phyloP scores from a whole-genome alignment of 2,888 invertebrate species.

The Platycheirus rosarum region DNA sequence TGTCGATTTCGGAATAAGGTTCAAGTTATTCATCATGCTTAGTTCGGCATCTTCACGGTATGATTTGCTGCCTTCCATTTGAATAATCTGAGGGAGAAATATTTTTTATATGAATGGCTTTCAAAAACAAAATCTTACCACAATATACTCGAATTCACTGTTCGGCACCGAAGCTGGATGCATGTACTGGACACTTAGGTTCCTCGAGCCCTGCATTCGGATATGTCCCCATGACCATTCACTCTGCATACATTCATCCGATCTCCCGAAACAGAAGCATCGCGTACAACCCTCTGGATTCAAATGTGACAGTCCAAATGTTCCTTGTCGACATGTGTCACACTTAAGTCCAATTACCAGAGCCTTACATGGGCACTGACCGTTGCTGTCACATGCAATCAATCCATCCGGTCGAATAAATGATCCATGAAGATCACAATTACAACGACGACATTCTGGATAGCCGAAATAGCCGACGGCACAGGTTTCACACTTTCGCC shows the following conservation, averaged over 20 bases:
- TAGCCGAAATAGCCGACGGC: slow-evolving; percentile 94
- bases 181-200: slow-evolving; percentile 82
- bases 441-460: slow-evolving; percentile 93
- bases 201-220: slow-evolving; percentile 85
- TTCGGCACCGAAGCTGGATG: slow-evolving; percentile 78
- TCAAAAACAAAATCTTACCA: slow-evolving; percentile 76
- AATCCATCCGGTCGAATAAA: slow-evolving; percentile 84
- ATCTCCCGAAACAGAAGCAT: slow-evolving; percentile 97
- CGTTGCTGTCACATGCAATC: slow-evolving; percentile 89
- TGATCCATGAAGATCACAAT: slow-evolving; percentile 91
- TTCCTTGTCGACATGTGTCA: slow-evolving; percentile 90
- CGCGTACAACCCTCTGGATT: slow-evolving; percentile 95
- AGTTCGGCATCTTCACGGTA: slow-evolving; percentile 83
- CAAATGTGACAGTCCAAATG: slow-evolving; percentile 91
- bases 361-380: slow-evolving; percentile 95
- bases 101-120: neutral
- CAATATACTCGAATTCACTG: slow-evolving; percentile 81
- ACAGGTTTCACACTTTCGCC: slow-evolving; percentile 91
- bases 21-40: slow-evolving; percentile 85
- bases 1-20: slow-evolving; percentile 85
- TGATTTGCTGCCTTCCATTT: slow-evolving; percentile 80
- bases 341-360: slow-evolving; percentile 94
- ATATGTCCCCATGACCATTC: slow-evolving; percentile 92
- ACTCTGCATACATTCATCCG: slow-evolving; percentile 91
- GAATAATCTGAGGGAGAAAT: slow-evolving; percentile 74